These are phyloP conservation scores for Cyaniris semiargus DNA, from an alignment of 2,888 invertebrate genomes.

Conservation along the genomic window DNA sequence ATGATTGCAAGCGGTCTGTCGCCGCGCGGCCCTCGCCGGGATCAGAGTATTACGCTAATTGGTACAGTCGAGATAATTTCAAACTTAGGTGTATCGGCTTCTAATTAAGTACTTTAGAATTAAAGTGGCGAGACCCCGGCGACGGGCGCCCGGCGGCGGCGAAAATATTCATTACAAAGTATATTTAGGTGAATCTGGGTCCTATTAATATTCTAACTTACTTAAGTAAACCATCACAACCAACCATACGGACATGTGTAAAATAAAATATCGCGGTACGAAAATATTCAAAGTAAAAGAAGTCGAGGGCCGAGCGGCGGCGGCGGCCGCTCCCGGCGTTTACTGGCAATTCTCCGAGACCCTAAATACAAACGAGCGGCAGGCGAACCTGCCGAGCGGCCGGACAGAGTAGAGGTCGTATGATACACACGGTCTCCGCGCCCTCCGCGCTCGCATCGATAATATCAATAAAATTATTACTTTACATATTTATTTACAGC, in stretches of 20 bases:
- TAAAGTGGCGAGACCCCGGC: slow-evolving; percentile 43
- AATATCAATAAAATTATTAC: slow-evolving; percentile 72
- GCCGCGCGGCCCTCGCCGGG: slow-evolving; percentile 48
- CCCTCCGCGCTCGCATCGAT: slow-evolving; percentile 40
- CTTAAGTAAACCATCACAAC: slow-evolving; percentile 81
- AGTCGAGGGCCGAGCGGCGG: slow-evolving; percentile 51
- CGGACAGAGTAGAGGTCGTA: slow-evolving; percentile 74
- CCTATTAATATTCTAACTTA: slow-evolving; percentile 74
- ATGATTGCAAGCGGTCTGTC: slow-evolving; percentile 66
- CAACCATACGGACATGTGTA: slow-evolving; percentile 78
- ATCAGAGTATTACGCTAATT: slow-evolving; percentile 43
- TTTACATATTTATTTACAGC: slow-evolving; percentile 78
- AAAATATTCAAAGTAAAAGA: slow-evolving; percentile 57
- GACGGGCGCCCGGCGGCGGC: slow-evolving; percentile 51
- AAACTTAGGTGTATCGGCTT: slow-evolving; percentile 38
- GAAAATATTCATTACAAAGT: slow-evolving; percentile 59
- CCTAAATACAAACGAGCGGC: slow-evolving; percentile 67
- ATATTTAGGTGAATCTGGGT: slow-evolving; percentile 59
- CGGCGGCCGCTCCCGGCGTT: slow-evolving; percentile 53
- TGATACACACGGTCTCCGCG: slow-evolving; percentile 55
- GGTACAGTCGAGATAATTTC: slow-evolving; percentile 42
- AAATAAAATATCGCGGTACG: slow-evolving; percentile 60
- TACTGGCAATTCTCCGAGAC: slow-evolving; percentile 77
- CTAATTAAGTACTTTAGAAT: slow-evolving; percentile 62
- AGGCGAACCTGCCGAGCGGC: slow-evolving; percentile 70